These are phyloP conservation scores for Aethes cnicana DNA, from an alignment of 2,888 invertebrate genomes.

Conservation along the genomic window DNA sequence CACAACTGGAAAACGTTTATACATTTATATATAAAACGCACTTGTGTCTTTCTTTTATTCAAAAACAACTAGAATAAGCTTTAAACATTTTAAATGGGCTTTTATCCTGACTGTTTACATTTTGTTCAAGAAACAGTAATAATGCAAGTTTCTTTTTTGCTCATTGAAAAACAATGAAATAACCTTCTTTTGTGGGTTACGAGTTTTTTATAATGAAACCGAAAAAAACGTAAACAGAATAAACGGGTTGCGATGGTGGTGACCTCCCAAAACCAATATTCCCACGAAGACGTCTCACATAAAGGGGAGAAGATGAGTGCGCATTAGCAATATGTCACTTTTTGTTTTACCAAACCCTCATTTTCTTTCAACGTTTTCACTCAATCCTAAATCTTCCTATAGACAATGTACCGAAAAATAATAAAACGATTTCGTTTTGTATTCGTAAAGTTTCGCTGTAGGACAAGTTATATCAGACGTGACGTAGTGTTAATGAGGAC, in stretches of 20 bases:
- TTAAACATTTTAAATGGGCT: no score
- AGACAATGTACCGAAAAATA: conserved; percentile 6
- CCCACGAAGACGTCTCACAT: conserved; percentile 3
- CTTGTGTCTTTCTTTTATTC: no score
- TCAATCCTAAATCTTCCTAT: conserved; percentile 11
- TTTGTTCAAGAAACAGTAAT: no score
- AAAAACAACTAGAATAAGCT: no score
- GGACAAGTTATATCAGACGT: conserved; percentile 47
- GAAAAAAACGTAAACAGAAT: not conserved
- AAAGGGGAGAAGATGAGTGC: conserved; percentile 10
- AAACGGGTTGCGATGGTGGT: not conserved
- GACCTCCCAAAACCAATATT: conserved; percentile 18
- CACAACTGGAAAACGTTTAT: no score
- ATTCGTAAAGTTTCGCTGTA: conserved; percentile 39
- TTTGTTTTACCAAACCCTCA: conserved; percentile 21
- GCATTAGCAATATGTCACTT: conserved; percentile 21
- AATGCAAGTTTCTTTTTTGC: no score
- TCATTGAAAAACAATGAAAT: no score
- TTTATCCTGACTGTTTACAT: no score
- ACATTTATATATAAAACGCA: no score
- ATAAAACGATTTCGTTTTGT: conserved; percentile 16
- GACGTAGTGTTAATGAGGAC: conserved; percentile 57
- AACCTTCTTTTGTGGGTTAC: no score
- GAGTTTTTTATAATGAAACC: no score
- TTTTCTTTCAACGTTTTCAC: conserved; percentile 16